Conservation (phyloP, 2,888 invertebrate species). For the Lasioglossum leucozonium region DNA sequence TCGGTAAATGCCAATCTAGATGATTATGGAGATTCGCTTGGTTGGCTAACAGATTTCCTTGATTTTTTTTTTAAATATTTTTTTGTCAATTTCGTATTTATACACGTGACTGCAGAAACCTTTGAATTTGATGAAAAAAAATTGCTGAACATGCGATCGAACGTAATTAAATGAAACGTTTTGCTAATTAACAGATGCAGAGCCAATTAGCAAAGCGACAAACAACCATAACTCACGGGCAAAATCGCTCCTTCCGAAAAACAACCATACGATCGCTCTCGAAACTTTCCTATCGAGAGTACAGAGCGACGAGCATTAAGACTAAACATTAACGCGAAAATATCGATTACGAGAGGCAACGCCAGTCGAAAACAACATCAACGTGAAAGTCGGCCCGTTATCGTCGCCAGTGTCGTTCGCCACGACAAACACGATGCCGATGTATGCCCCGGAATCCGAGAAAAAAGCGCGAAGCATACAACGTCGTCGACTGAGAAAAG, state of each 20-base stretch:
- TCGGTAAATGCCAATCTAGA: neutral
- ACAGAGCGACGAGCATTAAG: neutral
- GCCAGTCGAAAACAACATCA: constrained; percentile 17
- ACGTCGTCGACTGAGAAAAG: neutral
- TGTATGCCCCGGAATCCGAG: neutral
- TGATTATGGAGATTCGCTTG: neutral
- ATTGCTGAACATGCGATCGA: neutral
- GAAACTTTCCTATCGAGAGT: neutral
- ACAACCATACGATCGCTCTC: neutral
- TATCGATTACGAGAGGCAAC: constrained; percentile 18
- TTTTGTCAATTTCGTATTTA: neutral
- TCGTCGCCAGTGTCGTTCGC: neutral
- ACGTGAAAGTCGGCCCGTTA: constrained; percentile 5
- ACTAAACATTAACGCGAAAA: constrained; percentile 1
- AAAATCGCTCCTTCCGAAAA: neutral
- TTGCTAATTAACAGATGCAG: neutral
- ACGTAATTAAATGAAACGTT: neutral
- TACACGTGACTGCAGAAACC: too few relatives aligned
- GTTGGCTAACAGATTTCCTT: neutral
- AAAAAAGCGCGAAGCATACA: neutral
- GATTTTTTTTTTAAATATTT: too few relatives aligned
- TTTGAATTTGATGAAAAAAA: neutral
- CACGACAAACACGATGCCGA: neutral
- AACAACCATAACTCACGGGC: neutral
- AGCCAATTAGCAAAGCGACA: neutral